Base-by-base conservation (phyloP, 2,888 invertebrate species). In the Osmoderma eremita region DNA sequence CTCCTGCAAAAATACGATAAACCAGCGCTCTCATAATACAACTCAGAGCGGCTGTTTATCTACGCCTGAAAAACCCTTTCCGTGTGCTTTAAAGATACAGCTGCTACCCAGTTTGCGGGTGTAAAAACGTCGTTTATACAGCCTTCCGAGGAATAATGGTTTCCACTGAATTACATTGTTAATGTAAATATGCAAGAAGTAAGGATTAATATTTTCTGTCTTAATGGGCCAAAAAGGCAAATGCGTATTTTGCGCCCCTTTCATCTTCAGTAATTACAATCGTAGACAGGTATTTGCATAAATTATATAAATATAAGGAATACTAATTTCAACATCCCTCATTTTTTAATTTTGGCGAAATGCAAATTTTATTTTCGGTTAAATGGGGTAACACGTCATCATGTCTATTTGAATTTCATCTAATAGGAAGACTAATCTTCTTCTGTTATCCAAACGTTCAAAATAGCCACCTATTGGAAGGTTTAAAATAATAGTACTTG, bases 31-130 rank as follows among this genome's bases (percentile, higher is more conserved):
- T 13, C 38, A 53, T 53, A 53, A 53, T 53, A 39, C 18, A 53
- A 53, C 17, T 38, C 53, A 39, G 20, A 17, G 53, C 53, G 36
- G 53, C 17, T 53, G 53, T 53, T 53, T 53, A 53, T 53, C 53
- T 53, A 53, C 53, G 38, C 38, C 38, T 18, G 53, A 39, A 39
- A 53, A 53, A 39, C 53, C 53, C 53, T 53, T 38, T 18, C 18
- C 36, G 38, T 53, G 38, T 12, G 18, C 18, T 53, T 36, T 53
- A 53, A 38, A 36, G 53, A 38, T 53, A 53, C 53, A 53, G 38
- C 53, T 38, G 53, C 38, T 53, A 38, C 10, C 38, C 18, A 18
- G 38, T 12, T 53, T 18, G 53, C 38, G 38, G 38, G 53, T 50
- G 50, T 36, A 53, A 53, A 53, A 53, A 53, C 53, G 38, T 38